These are phyloP conservation scores for Ictidomys tridecemlineatus DNA, from an alignment of 2,113 vertebrate genomes.

Conservation along the genomic window DNA sequence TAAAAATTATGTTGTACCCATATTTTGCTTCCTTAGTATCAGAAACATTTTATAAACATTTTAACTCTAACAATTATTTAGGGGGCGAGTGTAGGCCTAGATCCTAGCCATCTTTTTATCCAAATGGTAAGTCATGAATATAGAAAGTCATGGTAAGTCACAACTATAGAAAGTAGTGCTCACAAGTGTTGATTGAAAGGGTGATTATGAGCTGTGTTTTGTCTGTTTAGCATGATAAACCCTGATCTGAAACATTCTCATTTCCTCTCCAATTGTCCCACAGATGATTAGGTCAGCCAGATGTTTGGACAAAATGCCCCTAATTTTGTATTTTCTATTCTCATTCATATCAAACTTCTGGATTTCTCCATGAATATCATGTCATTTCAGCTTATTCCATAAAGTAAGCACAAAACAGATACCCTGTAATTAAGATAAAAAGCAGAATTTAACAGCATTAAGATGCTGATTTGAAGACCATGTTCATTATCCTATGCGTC, in stretches of 20 bases:
- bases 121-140: not conserved
- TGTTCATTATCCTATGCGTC: constrained; percentile 33
- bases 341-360: not conserved
- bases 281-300: not conserved
- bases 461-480: not conserved
- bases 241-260: not conserved
- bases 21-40: not conserved
- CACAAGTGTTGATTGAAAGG: not conserved
- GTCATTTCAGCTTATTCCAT: not conserved
- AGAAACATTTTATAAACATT: not conserved
- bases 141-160: too few species aligned
- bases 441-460: not conserved
- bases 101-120: not conserved
- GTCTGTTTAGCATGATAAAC: not conserved
- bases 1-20: not conserved
- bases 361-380: not conserved
- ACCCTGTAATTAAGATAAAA: not conserved
- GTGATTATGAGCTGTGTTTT: not conserved
- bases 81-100: not conserved
- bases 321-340: not conserved
- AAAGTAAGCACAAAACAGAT: not conserved
- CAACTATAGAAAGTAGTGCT: not conserved
- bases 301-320: not conserved
- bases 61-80: not conserved
- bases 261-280: not conserved